Evolutionary conservation across 2,113 vertebrate genomes (phyloP).

Genomic region (Asarcornis scutulata): DNA sequence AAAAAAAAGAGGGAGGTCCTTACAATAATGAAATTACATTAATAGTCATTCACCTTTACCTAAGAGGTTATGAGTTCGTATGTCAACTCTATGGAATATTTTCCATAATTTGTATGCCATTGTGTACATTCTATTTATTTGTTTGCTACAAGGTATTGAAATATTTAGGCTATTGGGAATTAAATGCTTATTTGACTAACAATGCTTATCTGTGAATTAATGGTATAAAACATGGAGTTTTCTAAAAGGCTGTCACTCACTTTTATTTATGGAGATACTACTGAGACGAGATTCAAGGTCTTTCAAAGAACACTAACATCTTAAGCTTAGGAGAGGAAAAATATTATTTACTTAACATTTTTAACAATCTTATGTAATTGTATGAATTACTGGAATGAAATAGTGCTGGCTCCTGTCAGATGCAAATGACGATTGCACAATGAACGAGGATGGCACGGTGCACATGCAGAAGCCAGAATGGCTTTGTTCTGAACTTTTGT

Average conservation of each 20-base stretch:
- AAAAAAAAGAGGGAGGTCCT: not conserved
- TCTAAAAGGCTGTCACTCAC: constrained; percentile 47
- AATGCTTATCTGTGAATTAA: constrained; percentile 45
- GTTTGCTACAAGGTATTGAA: constrained; percentile 51
- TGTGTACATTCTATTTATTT: constrained; percentile 38
- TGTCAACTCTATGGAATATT: constrained; percentile 32
- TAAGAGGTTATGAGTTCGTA: constrained; percentile 61
- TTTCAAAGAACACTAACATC: constrained; percentile 49
- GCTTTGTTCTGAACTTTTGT: not conserved
- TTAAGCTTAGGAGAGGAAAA: not conserved
- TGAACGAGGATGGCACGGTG: constrained; percentile 18
- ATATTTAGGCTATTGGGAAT: constrained; percentile 35
- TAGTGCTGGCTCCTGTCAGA: constrained; percentile 7
- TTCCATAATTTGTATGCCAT: constrained; percentile 58
- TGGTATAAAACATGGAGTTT: constrained; percentile 31
- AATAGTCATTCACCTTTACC: constrained; percentile 67
- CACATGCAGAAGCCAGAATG: constrained; percentile 8
- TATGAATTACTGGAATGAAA: constrained; percentile 56
- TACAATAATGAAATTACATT: constrained; percentile 52
- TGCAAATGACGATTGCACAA: constrained; percentile 29
- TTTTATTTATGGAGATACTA: constrained; percentile 59
- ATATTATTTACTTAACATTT: constrained; percentile 29
- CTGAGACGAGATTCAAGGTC: constrained; percentile 49
- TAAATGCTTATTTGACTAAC: constrained; percentile 68
- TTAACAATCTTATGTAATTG: constrained; percentile 34